These are phyloP conservation scores for Pseudobourletiella spinata DNA, from an alignment of 1,140 invertebrate species.

Conservation along the genomic window DNA sequence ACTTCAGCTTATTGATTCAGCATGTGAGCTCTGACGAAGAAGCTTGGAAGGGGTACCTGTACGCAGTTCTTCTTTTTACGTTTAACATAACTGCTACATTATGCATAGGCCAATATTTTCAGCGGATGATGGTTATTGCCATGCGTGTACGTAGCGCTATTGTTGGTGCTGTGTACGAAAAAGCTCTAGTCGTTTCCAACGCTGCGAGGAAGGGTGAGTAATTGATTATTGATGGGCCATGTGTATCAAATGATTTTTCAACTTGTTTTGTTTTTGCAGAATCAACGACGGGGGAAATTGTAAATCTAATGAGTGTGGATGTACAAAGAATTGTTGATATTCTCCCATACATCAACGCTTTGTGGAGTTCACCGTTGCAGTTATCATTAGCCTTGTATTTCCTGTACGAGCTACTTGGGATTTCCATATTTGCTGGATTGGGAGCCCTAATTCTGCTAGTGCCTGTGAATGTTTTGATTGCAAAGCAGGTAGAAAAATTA, in stretches of 20 bases:
- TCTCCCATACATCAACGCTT: slow-evolving; percentile 83
- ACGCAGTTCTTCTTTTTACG: slow-evolving; percentile 63
- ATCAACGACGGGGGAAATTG: slow-evolving; percentile 81
- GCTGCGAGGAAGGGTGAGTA: slow-evolving; percentile 53
- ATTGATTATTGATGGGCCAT: background rate
- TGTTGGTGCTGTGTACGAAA: slow-evolving; percentile 87
- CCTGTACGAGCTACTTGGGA: slow-evolving; percentile 66
- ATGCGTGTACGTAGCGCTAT: slow-evolving; percentile 82
- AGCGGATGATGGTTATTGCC: slow-evolving; percentile 82
- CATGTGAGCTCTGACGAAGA: slow-evolving; percentile 54
- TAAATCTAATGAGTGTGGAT: slow-evolving; percentile 89
- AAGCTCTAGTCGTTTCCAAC: slow-evolving; percentile 64
- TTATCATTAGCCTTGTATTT: slow-evolving; percentile 80
- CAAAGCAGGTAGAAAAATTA: slow-evolving; percentile 46
- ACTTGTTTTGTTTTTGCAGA: background rate
- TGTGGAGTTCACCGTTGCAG: slow-evolving; percentile 86
- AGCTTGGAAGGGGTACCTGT: slow-evolving; percentile 78
- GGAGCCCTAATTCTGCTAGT: slow-evolving; percentile 54
- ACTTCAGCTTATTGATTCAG: slow-evolving; percentile 55
- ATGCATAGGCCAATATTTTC: slow-evolving; percentile 78
- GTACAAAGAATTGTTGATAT: slow-evolving; percentile 75
- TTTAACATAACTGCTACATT: slow-evolving; percentile 78
- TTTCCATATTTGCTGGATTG: slow-evolving; percentile 46
- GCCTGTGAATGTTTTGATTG: slow-evolving; percentile 50
- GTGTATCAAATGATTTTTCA: background rate